Conservation (phyloP, 1,140 invertebrate species). For the Calycopis cecrops region DNA sequence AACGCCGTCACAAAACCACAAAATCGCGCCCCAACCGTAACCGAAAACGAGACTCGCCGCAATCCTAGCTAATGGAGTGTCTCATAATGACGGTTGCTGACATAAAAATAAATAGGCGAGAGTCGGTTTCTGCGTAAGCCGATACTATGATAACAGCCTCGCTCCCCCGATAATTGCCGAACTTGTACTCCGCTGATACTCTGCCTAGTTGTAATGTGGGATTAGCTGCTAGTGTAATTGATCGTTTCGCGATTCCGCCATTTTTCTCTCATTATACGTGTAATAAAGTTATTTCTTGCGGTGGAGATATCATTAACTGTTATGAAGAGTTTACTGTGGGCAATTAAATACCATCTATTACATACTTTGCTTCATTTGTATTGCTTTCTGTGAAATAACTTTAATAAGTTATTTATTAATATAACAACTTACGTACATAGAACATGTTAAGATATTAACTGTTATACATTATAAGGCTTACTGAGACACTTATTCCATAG, state of each 20-base stretch:
- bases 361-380: too few relatives aligned
- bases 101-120: constrained; percentile 75
- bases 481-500: too few relatives aligned
- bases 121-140: constrained; percentile 74
- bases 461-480: too few relatives aligned
- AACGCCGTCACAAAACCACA: constrained; percentile 42
- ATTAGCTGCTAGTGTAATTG: constrained; percentile 48
- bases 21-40: constrained; percentile 66
- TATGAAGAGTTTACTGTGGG: not conserved
- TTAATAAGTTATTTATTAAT: too few relatives aligned
- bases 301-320: not conserved
- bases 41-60: constrained; percentile 67
- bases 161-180: constrained; percentile 71
- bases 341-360: too few relatives aligned
- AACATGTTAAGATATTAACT: too few relatives aligned
- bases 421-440: too few relatives aligned
- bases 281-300: constrained; percentile 8
- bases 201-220: constrained; percentile 46
- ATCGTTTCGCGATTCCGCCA: constrained; percentile 25
- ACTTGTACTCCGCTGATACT: constrained; percentile 44
- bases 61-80: constrained; percentile 75
- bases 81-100: constrained; percentile 74
- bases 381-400: too few relatives aligned
- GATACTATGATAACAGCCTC: constrained; percentile 75
- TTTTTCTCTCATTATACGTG: constrained; percentile 22